Percentiles rank a stretch among this genome's conserved stretches.
phyloP scores from a whole-genome alignment of 2,797 vertebrate species.

The Stomatorhinus walkeri region DNA sequence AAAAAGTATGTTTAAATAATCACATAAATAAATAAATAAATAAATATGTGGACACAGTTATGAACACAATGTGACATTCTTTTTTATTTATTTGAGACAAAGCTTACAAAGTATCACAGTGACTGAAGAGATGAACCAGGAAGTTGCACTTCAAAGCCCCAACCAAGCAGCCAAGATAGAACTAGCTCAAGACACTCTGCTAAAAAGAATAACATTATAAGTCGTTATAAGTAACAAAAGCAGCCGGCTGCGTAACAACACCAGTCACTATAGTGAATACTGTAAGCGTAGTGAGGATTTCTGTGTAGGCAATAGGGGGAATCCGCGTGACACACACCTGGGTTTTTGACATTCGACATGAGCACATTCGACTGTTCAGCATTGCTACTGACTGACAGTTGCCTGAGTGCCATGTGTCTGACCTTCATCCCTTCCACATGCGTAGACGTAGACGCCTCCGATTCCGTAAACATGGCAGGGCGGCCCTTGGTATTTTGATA shows the following conservation, averaged over 20 bases:
- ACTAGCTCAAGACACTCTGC: neutral
- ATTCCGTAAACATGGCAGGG: neutral
- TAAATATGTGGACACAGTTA: neutral
- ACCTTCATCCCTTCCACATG: constrained; percentile 5
- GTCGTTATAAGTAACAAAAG: neutral
- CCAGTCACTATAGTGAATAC: neutral
- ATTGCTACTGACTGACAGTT: constrained; percentile 18
- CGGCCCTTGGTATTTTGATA: neutral
- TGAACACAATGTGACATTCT: neutral
- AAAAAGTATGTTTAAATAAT: neutral
- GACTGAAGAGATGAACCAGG: neutral
- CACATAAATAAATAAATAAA: neutral
- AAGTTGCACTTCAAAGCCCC: neutral
- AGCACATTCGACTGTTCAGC: constrained; percentile 7
- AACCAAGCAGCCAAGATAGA: neutral
- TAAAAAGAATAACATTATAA: neutral
- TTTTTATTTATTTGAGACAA: neutral
- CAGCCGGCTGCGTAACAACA: neutral
- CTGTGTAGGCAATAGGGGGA: neutral
- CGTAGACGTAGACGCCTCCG: neutral
- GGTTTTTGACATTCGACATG: neutral
- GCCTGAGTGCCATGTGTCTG: neutral
- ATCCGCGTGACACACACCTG: neutral
- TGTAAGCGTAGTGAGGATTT: neutral
- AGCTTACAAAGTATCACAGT: neutral